phyloP scores from a whole-genome alignment of 2,888 invertebrate species.

The Odontocolon sp. region DNA sequence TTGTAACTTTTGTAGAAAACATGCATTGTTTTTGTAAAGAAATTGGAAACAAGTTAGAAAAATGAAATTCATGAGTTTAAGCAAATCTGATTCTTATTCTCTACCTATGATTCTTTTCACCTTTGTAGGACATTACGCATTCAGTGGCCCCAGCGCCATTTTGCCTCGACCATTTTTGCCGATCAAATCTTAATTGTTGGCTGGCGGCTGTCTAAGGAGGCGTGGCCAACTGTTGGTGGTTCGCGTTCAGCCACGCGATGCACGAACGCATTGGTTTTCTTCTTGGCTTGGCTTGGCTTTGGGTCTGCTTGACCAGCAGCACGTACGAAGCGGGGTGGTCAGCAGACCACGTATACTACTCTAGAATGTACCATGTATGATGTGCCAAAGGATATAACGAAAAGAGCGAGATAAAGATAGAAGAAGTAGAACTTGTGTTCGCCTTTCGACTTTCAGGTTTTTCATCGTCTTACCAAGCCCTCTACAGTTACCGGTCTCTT shows the following conservation, averaged over 20 bases:
- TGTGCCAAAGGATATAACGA: background rate
- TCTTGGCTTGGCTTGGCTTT: constrained; percentile 61
- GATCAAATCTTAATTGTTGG: constrained; percentile 81
- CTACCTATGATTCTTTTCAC: constrained; percentile 22
- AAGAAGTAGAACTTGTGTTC: background rate
- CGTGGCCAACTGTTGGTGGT: constrained; percentile 77
- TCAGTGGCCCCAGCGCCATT: constrained; percentile 78
- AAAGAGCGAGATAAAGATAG: background rate
- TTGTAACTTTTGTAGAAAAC: too few relatives aligned
- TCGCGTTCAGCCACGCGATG: constrained; percentile 80
- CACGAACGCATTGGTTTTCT: constrained; percentile 78
- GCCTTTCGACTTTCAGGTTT: constrained; percentile 50
- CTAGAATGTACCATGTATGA: background rate
- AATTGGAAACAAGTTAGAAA: background rate
- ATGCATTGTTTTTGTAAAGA: background rate
- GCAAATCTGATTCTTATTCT: constrained; percentile 1
- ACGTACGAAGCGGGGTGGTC: constrained; percentile 35
- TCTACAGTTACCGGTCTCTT: constrained; percentile 59
- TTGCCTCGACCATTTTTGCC: constrained; percentile 81
- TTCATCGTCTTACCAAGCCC: constrained; percentile 32
- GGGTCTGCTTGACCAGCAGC: constrained; percentile 47
- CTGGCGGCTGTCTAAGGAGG: constrained; percentile 81
- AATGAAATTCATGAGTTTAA: background rate
- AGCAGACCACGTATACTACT: constrained; percentile 5
- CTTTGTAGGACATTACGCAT: constrained; percentile 75